phyloP scores from a whole-genome alignment of 2,113 vertebrate species.

The Gambusia holbrooki region DNA sequence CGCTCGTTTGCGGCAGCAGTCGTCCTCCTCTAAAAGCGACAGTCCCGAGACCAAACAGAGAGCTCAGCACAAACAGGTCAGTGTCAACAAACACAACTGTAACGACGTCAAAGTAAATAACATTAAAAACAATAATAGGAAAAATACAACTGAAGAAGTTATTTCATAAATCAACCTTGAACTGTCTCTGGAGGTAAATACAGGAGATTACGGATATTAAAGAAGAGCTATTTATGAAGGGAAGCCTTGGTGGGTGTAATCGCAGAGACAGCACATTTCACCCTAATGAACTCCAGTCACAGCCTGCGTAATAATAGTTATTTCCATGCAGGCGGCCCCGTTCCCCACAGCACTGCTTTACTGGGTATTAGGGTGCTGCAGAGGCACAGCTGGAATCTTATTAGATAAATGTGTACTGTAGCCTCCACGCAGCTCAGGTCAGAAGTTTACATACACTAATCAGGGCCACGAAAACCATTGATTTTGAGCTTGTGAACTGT shows the following conservation, averaged over 20 bases:
- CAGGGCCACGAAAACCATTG: background rate
- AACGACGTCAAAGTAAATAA: background rate
- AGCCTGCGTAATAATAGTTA: constrained; percentile 64
- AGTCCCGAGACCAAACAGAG: constrained; percentile 96
- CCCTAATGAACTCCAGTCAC: constrained; percentile 59
- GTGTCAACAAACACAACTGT: background rate
- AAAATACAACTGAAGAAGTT: background rate
- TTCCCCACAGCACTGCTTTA: constrained; percentile 52
- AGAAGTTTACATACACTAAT: background rate
- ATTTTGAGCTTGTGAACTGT: background rate
- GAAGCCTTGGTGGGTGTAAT: constrained; percentile 31
- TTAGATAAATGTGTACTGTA: constrained; percentile 13
- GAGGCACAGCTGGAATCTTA: constrained; percentile 46
- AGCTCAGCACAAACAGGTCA: constrained; percentile 91
- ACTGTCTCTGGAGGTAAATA: background rate
- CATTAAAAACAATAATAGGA: too few species aligned
- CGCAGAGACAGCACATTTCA: constrained; percentile 23
- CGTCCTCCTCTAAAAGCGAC: constrained; percentile 94
- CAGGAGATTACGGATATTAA: constrained; percentile 30
- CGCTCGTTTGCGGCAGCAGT: constrained; percentile 91
- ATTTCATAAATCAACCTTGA: background rate
- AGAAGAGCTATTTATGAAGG: constrained; percentile 23
- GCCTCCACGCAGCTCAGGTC: background rate
- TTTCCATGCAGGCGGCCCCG: constrained; percentile 56
- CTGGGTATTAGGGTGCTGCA: constrained; percentile 28